Conservation (phyloP, 1,140 invertebrate species). For the Drosophila melanogaster region Release_6_plus_ISO1_MT NT_033777.3:18833501-18834000, state of each 20-base stretch:
- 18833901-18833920: slow-evolving; percentile 52
- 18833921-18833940: slow-evolving; percentile 50
- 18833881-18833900: slow-evolving; percentile 67
- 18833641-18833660: slow-evolving; percentile 64
- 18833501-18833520: slow-evolving; percentile 37
- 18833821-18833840: neutral
- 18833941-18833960: slow-evolving; percentile 21
- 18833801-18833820: slow-evolving; percentile 12
- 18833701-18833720: slow-evolving; percentile 76
- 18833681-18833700: slow-evolving; percentile 59
- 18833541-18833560: slow-evolving; percentile 82
- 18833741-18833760: slow-evolving; percentile 53
- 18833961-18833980: neutral
- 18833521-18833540: slow-evolving; percentile 75
- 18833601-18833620: neutral
- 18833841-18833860: slow-evolving; percentile 24
- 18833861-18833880: slow-evolving; percentile 25
- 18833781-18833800: slow-evolving; percentile 21
- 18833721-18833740: slow-evolving; percentile 1
- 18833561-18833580: slow-evolving; percentile 77
- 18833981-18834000: slow-evolving; percentile 16
- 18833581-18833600: slow-evolving; percentile 48
- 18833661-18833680: slow-evolving; percentile 78
- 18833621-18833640: slow-evolving; percentile 46
- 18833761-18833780: slow-evolving; percentile 37